phyloP scores from a whole-genome alignment of 2,888 invertebrate species.

The Sminthurides aquaticus region DNA sequence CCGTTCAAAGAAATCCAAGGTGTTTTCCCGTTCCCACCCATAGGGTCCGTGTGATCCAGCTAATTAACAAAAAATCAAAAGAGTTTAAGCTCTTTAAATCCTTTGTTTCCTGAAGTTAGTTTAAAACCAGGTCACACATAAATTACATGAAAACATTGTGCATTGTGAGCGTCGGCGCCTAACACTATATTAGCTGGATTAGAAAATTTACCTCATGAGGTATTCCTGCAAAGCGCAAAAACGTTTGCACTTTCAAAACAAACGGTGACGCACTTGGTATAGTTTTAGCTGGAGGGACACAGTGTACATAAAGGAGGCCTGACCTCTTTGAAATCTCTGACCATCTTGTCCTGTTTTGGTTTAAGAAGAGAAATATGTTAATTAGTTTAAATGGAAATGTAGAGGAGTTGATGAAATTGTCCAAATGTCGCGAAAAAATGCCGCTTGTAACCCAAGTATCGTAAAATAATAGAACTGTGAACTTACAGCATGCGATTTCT shows the following conservation, averaged over 20 bases:
- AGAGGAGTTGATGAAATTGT: too few relatives aligned
- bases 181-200: too few relatives aligned
- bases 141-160: too few relatives aligned
- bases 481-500: not conserved
- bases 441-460: too few relatives aligned
- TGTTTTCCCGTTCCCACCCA: slow-evolving; percentile 33
- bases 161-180: too few relatives aligned
- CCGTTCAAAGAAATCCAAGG: slow-evolving; percentile 37
- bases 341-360: slow-evolving; percentile 10
- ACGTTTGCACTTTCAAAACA: slow-evolving; percentile 18
- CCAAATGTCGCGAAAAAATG: too few relatives aligned
- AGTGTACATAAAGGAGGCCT: slow-evolving; percentile 10
- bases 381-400: too few relatives aligned
- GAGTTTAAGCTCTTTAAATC: not conserved
- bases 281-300: slow-evolving; percentile 9
- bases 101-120: too few relatives aligned
- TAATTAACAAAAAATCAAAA: slow-evolving; percentile 1
- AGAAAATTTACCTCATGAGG: slow-evolving; percentile 17
- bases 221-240: slow-evolving; percentile 13
- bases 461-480: too few relatives aligned
- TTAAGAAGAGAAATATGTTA: too few relatives aligned
- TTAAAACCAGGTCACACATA: too few relatives aligned
- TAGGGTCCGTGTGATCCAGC: slow-evolving; percentile 21
- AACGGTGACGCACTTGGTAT: slow-evolving; percentile 17
- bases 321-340: not conserved